Percentiles rank a stretch among this genome's conserved stretches.
Evolutionary conservation across 2,797 vertebrate species (phyloP).

Genomic region (Micrastur ruficollis): DNA sequence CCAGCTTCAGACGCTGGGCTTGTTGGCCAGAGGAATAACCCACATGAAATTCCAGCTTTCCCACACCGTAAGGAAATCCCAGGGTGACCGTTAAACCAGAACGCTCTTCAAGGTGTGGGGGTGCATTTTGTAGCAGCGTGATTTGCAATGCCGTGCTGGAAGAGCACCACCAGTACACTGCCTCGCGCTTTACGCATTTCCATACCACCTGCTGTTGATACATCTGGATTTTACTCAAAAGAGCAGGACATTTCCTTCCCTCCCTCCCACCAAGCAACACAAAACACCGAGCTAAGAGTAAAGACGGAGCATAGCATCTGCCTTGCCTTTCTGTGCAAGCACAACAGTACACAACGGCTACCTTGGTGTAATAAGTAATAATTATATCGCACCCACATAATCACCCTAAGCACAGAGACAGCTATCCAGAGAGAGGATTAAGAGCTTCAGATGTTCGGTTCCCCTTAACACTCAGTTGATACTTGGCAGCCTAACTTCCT

Average conservation of each 20-base stretch:
- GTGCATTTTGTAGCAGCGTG: not conserved
- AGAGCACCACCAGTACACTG: accelerated
- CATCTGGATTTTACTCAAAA: not conserved
- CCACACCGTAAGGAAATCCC: not conserved
- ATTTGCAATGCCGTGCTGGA: not conserved
- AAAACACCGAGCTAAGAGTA: not conserved
- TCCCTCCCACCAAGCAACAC: not conserved
- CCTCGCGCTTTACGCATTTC: accelerated
- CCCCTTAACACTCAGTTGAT: not conserved
- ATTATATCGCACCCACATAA: not conserved
- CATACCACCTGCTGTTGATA: not conserved
- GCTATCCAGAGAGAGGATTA: not conserved
- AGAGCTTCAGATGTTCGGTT: not conserved
- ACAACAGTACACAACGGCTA: not conserved
- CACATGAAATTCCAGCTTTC: not conserved
- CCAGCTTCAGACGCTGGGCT: not conserved
- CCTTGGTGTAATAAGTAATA: not conserved
- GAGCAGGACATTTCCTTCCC: not conserved
- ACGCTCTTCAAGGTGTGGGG: too few species aligned
- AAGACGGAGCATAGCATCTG: not conserved
- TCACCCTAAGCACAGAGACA: not conserved
- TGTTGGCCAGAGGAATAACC: not conserved
- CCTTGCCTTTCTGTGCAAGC: not conserved
- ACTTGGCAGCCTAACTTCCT: not conserved
- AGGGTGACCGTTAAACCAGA: not conserved